Evolutionary conservation across 1,140 invertebrate genomes (phyloP), one percentile per base, ranked within the genome.

Genomic region (Formica exsecta): DNA sequence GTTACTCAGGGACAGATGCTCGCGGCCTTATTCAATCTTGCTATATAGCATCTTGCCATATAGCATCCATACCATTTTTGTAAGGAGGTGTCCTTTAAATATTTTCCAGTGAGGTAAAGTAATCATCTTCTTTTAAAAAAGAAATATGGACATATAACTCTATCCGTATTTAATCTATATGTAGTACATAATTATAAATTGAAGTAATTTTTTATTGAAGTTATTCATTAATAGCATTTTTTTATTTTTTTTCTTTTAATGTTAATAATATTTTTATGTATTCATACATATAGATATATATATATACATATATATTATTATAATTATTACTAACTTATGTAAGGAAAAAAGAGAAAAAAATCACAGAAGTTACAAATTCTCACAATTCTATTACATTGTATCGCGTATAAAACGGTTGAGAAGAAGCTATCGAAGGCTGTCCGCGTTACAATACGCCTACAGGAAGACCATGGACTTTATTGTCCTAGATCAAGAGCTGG

Each of bases 401-500:
- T n/a, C 38, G 54, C 25, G 1, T 11, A 16, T 9, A 61, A 73
- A 25, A 73, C 7, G 13, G n/a, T 44, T 59, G 29, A 44, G 68
- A 73, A 73, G 79, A 83, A 73, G 38, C 54, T 61, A 61, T 71
- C 75, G 64, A 59, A 70, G 71, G 51, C 75, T 80, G 32, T 86
- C 6, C 73, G 87, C 61, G 73, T 85, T 85, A 85, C 44, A 44
- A 32, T 65, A 89, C 89, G 80, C 89, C 89, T 71, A 90, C 89
- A 62, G 81, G 70, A 90, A 83, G 89, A 89, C 89, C 89, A 86
- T 90, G 89, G 89, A 90, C 88, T 90, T 90, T 90, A 90, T 90
- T 90, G 89, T 90, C 86, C 89, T 83, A 89, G 88, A 90, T 90
- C 86, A 86, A 89, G 89, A 90, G 75, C 74, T 59, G 29, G 61